phyloP scores from a whole-genome alignment of 2,113 vertebrate genomes.

The Puffinus mauretanicus region DNA sequence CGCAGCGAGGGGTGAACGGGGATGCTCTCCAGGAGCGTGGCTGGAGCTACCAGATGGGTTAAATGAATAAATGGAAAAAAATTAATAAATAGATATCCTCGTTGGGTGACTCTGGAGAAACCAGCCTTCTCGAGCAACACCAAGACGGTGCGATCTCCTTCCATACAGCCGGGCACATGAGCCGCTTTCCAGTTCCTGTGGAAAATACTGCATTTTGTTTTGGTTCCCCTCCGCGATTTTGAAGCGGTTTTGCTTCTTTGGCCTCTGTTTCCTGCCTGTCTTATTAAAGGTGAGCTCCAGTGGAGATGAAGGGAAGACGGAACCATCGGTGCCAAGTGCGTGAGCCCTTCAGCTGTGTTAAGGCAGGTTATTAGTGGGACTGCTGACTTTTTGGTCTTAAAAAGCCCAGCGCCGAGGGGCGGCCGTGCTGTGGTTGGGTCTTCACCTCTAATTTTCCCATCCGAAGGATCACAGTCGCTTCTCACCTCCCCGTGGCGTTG shows the following conservation, averaged over 20 bases:
- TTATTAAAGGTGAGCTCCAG: background rate
- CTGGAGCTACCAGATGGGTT: background rate
- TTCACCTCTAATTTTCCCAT: background rate
- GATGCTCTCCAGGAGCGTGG: background rate
- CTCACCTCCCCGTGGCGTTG: background rate
- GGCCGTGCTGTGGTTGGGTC: rapidly evolving
- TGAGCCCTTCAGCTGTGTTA: background rate
- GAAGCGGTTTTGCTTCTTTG: background rate
- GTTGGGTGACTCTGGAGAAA: background rate
- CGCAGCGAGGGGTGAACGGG: rapidly evolving
- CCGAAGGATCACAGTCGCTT: background rate
- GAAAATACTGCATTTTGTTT: background rate
- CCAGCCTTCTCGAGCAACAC: background rate
- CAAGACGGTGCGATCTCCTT: background rate
- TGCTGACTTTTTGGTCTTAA: background rate
- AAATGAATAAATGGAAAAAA: background rate
- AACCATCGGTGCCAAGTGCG: rapidly evolving
- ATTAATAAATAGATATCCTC: background rate
- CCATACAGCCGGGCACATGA: rapidly evolving
- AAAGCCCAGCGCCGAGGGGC: rapidly evolving
- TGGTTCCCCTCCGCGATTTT: background rate
- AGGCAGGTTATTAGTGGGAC: background rate
- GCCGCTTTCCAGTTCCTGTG: background rate
- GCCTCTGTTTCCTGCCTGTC: background rate
- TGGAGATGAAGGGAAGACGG: background rate